phyloP scores from a whole-genome alignment of 1,140 invertebrate genomes.

The Neodiprion lecontei region DNA sequence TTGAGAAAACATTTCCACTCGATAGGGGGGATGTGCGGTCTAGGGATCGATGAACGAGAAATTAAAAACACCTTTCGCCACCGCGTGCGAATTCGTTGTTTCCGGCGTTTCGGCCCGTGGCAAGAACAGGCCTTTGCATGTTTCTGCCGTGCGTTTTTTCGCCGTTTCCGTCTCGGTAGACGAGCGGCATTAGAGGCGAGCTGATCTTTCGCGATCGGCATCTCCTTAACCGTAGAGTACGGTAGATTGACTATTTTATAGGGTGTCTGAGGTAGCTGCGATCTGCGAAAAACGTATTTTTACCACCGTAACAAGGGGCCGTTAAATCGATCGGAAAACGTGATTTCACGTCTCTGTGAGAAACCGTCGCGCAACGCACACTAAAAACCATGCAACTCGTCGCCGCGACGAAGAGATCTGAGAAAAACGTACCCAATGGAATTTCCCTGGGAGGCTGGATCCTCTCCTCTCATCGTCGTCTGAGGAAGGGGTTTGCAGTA shows the following conservation, averaged over 20 bases:
- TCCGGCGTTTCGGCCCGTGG: not conserved
- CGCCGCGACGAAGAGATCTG: not conserved
- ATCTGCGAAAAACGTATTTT: conserved; percentile 1
- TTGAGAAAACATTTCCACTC: too few species aligned
- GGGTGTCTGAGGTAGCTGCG: not conserved
- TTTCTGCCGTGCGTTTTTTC: not conserved
- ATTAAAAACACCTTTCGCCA: not conserved
- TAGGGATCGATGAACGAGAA: not conserved
- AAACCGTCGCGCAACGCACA: not conserved
- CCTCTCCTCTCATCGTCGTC: not conserved
- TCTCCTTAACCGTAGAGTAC: conserved; percentile 19
- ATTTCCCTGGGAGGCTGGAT: not conserved
- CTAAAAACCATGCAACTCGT: too few species aligned
- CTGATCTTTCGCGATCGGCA: conserved; percentile 12
- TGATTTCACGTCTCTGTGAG: not conserved
- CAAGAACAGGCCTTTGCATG: not conserved
- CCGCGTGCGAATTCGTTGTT: not conserved
- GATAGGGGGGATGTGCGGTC: not conserved
- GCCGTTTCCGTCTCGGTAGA: not conserved
- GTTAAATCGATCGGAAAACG: not conserved
- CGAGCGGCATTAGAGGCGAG: not conserved
- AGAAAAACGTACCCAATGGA: not conserved
- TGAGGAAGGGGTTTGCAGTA: conserved; percentile 45
- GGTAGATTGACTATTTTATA: conserved; percentile 25
- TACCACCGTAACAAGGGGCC: not conserved